Base-by-base conservation (phyloP, 2,113 vertebrate genomes). In the Pandion haliaetus region DNA sequence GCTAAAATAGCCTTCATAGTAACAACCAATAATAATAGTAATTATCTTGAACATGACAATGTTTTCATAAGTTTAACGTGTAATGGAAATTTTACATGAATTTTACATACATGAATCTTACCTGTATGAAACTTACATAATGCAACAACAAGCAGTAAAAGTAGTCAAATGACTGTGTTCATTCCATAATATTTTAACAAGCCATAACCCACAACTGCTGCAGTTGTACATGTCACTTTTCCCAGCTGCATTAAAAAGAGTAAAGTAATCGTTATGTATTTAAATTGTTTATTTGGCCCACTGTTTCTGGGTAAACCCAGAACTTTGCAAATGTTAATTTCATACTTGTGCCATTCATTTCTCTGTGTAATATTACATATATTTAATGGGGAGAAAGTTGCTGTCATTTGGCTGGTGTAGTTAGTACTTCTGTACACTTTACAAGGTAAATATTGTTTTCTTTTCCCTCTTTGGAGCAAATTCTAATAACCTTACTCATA, bases 141-240 rank as follows among this genome's bases (percentile, higher is more conserved):
- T 19, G 17, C 73, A 93, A 85, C 45, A 67, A 78, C 54, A 28
- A 49, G 23, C 55, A 83, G 36, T 96, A 90, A 97, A 98, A 92
- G 74, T 61, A 16, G 32, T 71, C 86, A 91, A 84, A 90, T 72
- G 2, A 54, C n/a, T 82, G 28, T 70, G 44, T 38, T 95, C 61
- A 59, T 96, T 63, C 26, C 31, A 47, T 49, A 93, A 47, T 31
- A 76, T 36, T 85, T 97, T 97, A 82, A 82, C 45, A 94, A 92
- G 62, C 52, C 44, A 19, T 57, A 94, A 70, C 32, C 38, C 62
- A 52, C 79, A 91, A 49, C 61, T 73, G 50, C 45, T 86, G 57
- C 31, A 82, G 78, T 71, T 80, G 29, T 77, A 62, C 5, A 8
- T 36, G 47, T 23, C 40, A 66, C 87, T 90, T 73, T 70, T 88